Evolutionary conservation across 2,888 invertebrate genomes (phyloP), one percentile per base, ranked within the genome.

Genomic region (Andrena praecox): DNA sequence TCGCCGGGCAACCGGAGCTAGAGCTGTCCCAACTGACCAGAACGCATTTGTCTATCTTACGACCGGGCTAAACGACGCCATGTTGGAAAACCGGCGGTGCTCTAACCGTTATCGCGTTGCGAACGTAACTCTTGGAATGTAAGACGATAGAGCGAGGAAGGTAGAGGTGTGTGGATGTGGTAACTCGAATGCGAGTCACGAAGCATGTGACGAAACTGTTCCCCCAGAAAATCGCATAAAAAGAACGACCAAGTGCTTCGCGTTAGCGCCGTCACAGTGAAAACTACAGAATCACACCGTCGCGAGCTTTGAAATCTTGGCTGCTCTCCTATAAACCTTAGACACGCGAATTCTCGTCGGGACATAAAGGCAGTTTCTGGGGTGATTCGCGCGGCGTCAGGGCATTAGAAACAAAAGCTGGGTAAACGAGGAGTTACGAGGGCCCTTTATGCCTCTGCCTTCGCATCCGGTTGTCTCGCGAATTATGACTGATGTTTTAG

Each of bases 21-120:
- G 83, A 83, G 85, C 91, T 90, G 87, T 91, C 93, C 93, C 93
- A 91, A 92, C 93, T 93, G 94, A 93, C 94, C 94, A 91, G 91
- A 93, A 94, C 93, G 90, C 93, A 93, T 94, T 93, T 91, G 93
- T 93, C 93, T 93, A 90, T 93, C 93, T 93, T 93, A 92, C 87
- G 69, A 73, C 77, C 62, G 74, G 79, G 71, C 81, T 80, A 73
- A 85, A 82, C 77, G 77, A 52, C 33, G 62, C 54, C 42, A 56
- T 24, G 63, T 60, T 56, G 73, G 71, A 76, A 81, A 82, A 83
- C 85, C 78, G 70, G 60, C 67, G 54, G 50, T 29, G 33, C 35
- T 56, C 33, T 29, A 24, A 48, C 31, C 56, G 62, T 69, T n/a
- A 3, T 42, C 56, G 52, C 63, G 16, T 66, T 27, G 64, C 48